Conservation (phyloP, 2,888 invertebrate species). For the Hyposoter didymator region DNA sequence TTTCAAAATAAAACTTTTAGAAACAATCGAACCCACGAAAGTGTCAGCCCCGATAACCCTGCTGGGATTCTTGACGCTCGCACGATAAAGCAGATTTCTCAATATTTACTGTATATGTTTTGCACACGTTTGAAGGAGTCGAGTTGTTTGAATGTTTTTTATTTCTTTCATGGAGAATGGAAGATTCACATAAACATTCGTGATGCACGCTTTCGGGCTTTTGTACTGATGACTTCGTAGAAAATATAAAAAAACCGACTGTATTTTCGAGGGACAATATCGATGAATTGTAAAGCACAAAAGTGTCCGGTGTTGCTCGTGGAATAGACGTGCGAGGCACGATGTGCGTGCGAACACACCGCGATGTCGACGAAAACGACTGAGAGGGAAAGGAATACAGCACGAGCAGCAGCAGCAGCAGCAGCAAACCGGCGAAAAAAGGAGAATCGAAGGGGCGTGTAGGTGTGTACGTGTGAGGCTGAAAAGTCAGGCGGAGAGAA, state of each 20-base stretch:
- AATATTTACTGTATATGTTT: not conserved
- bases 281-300: slow-evolving; percentile 29
- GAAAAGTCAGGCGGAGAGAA: slow-evolving; percentile 65
- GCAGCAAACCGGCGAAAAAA: slow-evolving; percentile 70
- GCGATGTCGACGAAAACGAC: slow-evolving; percentile 46
- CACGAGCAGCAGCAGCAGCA: slow-evolving; percentile 26
- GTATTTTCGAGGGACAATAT: not conserved
- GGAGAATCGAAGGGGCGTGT: slow-evolving; percentile 37
- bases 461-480: slow-evolving; percentile 54
- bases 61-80: slow-evolving; percentile 19
- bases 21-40: not conserved
- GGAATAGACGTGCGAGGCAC: slow-evolving; percentile 16
- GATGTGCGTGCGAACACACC: slow-evolving; percentile 37
- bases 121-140: not conserved
- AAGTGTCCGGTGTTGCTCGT: slow-evolving; percentile 32
- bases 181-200: not conserved
- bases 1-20: not conserved
- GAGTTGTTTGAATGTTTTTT: not conserved
- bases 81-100: slow-evolving; percentile 45
- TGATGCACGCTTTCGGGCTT: not conserved
- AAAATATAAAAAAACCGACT: not conserved
- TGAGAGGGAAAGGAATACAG: slow-evolving; percentile 58
- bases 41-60: not conserved
- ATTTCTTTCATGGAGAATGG: not conserved
- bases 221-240: not conserved